Evolutionary conservation across 30 jellyfish, hydroid and myxozoan species (phyloP), one percentile per base, ranked within the genome.

Genomic region (Aurelia coerulea): DNA sequence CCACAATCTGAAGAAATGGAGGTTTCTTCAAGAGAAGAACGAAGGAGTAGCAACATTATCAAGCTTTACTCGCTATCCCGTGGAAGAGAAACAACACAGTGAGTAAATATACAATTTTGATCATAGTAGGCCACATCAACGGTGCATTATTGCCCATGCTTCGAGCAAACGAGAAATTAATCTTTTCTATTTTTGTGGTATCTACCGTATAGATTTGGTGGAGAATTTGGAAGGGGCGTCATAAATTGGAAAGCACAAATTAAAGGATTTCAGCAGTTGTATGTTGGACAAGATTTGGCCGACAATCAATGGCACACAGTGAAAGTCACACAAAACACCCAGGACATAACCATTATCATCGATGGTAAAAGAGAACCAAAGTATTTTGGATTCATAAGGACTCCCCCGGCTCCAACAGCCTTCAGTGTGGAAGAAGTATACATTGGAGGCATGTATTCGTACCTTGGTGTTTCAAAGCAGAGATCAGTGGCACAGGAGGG

Each of bases 241-340:
- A 84, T 79, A 54, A 92, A 92, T 46, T 73, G 37, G 2, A 85
- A 19, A 39, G 84, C 90, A 14, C 98, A 96, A 19, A 78, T 83
- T 10, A 83, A 74, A 19, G 98, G 98, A 33, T 87, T 33, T 50
- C 94, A 92, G 65, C 96, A 92, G 49, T 33, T 92, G 88, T 92
- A 75, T 65, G 94, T 92, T 35, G 98, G 96, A 9, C 85, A 63
- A 54, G 98, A 92, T 80, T 64, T 92, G 4, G 98, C 98, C 4
- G 98, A 92, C 80, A 87, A 92, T 81, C 91, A 87, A 63, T 92
- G 98, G 98, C 98, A 92, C 37, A 78, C 97, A 29, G 91, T 92
- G 34, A 90, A 87, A 56, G 86, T 92, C 50, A 74, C 86, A 15
- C 87, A 95, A 54, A 92, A 76, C 67, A 72, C 88, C 50, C 86